Percentiles rank a stretch among this genome's conserved stretches.
phyloP scores from a whole-genome alignment of 2,888 invertebrate genomes.

The Trichopoda pennipes region DNA sequence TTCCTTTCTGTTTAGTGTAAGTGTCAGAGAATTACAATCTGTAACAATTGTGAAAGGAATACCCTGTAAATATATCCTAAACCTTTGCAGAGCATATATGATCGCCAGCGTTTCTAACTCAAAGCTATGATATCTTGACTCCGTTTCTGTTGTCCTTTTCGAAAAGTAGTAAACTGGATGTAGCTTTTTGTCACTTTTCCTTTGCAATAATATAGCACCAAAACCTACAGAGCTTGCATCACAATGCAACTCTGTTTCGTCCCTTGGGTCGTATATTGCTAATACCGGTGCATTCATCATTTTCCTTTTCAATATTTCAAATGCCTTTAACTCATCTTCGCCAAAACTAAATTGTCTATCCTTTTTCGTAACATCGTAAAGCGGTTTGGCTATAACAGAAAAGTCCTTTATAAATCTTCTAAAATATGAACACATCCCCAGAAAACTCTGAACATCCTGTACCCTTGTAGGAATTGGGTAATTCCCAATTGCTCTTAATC shows the following conservation, averaged over 20 bases:
- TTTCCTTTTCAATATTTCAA: conserved; percentile 52
- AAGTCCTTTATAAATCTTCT: conserved; percentile 54
- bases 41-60: conserved; percentile 72
- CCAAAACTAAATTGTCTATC: conserved; percentile 60
- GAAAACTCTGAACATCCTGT: conserved; percentile 44
- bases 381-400: conserved; percentile 42
- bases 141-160: conserved; percentile 76
- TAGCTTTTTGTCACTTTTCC: conserved; percentile 68
- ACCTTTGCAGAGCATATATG: conserved; percentile 78
- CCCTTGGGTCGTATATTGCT: conserved; percentile 72
- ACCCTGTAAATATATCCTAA: conserved; percentile 44
- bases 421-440: conserved; percentile 59
- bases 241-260: conserved; percentile 73
- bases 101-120: conserved; percentile 70
- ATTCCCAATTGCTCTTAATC: conserved; percentile 12
- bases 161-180: conserved; percentile 76
- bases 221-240: conserved; percentile 74
- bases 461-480: conserved; percentile 31
- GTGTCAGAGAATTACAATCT: conserved; percentile 71
- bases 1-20: conserved; percentile 48
- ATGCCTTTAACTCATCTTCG: conserved; percentile 45
- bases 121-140: conserved; percentile 67
- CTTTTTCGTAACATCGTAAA: conserved; percentile 55
- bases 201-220: conserved; percentile 74
- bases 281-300: conserved; percentile 51